Evolutionary conservation across 2,113 vertebrate species (phyloP).

Genomic region (Calonectris borealis): DNA sequence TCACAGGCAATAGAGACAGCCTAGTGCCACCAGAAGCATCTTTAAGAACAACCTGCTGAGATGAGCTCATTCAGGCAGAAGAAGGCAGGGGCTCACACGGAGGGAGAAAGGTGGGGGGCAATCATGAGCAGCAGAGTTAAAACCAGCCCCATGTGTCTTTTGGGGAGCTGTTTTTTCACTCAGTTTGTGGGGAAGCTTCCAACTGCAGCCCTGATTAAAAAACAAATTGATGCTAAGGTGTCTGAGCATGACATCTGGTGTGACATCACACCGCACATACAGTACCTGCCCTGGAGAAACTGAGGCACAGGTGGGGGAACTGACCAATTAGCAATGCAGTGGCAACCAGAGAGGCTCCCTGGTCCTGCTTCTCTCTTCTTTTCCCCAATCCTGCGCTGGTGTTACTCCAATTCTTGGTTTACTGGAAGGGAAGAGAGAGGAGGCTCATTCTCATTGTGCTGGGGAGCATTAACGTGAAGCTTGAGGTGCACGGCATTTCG

Average conservation of each 20-base stretch:
- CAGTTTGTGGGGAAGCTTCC: background rate
- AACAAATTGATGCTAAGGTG: rapidly evolving
- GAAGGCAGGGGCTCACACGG: rapidly evolving
- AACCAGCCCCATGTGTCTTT: background rate
- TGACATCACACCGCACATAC: rapidly evolving
- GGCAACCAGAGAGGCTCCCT: background rate
- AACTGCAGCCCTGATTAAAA: background rate
- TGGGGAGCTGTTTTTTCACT: background rate
- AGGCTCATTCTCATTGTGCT: background rate
- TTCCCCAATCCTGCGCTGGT: rapidly evolving
- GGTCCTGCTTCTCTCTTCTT: background rate
- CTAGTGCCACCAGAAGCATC: background rate
- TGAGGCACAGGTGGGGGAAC: background rate
- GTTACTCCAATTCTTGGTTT: background rate
- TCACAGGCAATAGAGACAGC: background rate
- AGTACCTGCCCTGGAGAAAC: background rate
- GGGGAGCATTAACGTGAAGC: background rate
- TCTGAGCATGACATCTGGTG: background rate
- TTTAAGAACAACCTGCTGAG: background rate
- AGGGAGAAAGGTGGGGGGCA: too few species aligned
- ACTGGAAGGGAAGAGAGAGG: background rate
- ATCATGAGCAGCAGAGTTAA: rapidly evolving
- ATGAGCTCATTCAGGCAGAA: rapidly evolving
- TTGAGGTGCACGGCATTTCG: rapidly evolving
- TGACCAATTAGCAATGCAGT: background rate